phyloP scores from a whole-genome alignment of 2,888 invertebrate genomes.

The Diplazon laetatorius region DNA sequence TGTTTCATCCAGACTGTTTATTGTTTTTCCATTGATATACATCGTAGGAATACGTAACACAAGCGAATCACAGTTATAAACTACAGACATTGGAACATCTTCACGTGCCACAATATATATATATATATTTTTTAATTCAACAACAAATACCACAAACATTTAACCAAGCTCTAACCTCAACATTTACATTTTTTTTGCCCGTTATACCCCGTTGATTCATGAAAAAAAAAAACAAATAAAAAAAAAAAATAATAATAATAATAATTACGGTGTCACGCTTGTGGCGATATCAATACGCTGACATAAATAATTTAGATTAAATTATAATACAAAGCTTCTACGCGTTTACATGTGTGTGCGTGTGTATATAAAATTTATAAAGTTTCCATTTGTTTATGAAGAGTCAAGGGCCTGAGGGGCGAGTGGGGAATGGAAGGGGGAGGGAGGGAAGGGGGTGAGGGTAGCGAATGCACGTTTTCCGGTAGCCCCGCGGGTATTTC shows the following conservation, averaged over 20 bases:
- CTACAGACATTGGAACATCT: neutral
- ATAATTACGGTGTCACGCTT: too few species aligned
- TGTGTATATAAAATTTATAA: conserved; percentile 29
- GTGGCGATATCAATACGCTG: conserved; percentile 33
- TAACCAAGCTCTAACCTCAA: conserved; percentile 29
- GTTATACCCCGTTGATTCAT: neutral
- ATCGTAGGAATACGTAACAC: conserved; percentile 35
- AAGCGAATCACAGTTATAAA: conserved; percentile 29
- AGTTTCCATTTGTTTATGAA: conserved; percentile 10
- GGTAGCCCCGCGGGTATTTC: conserved; percentile 49
- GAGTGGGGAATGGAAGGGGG: too few species aligned
- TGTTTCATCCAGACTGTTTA: conserved; percentile 46
- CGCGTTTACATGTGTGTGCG: too few species aligned
- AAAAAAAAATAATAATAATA: too few species aligned
- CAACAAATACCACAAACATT: conserved; percentile 20
- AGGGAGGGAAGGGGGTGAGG: too few species aligned
- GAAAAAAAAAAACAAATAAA: too few species aligned
- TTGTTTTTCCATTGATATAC: conserved; percentile 42
- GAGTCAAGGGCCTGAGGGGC: conserved; percentile 34
- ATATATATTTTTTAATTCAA: conserved; percentile 10
- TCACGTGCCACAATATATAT: too few species aligned
- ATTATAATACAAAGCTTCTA: conserved; percentile 32
- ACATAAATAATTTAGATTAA: conserved; percentile 57
- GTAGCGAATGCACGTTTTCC: conserved; percentile 54
- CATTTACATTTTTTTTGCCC: conserved; percentile 34